phyloP scores from a whole-genome alignment of 2,797 vertebrate genomes.

The Iguana delicatissima region DNA sequence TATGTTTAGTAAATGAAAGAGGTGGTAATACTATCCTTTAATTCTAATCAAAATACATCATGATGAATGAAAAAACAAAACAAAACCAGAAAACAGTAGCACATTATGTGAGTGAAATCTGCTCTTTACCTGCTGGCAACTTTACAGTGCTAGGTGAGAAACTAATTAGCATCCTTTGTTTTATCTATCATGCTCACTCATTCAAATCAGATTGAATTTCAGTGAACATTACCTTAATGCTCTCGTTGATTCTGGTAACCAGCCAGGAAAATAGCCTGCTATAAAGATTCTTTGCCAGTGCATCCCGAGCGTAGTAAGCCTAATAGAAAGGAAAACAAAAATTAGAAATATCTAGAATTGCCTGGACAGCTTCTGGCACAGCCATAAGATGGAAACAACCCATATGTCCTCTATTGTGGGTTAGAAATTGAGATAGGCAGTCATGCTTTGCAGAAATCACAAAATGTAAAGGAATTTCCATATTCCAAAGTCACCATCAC shows the following conservation, averaged over 20 bases:
- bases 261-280: conserved; percentile 97
- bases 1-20: neutral
- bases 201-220: conserved; percentile 42
- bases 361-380: neutral
- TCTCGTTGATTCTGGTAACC: conserved; percentile 96
- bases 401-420: neutral
- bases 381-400: neutral
- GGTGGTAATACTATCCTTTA: neutral
- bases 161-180: conserved; percentile 11
- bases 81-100: conserved; percentile 37
- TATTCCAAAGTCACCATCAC: neutral
- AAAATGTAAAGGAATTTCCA: neutral
- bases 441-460: neutral
- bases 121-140: neutral
- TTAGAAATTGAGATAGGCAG: neutral
- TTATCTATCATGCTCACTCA: conserved; percentile 27
- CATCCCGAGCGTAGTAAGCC: conserved; percentile 98
- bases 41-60: conserved; percentile 3
- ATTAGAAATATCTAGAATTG: neutral
- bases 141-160: neutral
- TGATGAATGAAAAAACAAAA: conserved; percentile 19
- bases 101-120: neutral
- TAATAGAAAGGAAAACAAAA: conserved; percentile 69
- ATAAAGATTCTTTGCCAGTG: conserved; percentile 98
- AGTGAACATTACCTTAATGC: conserved; percentile 90